phyloP scores from a whole-genome alignment of 2,888 invertebrate genomes.

The Drosophila peninsularis region DNA sequence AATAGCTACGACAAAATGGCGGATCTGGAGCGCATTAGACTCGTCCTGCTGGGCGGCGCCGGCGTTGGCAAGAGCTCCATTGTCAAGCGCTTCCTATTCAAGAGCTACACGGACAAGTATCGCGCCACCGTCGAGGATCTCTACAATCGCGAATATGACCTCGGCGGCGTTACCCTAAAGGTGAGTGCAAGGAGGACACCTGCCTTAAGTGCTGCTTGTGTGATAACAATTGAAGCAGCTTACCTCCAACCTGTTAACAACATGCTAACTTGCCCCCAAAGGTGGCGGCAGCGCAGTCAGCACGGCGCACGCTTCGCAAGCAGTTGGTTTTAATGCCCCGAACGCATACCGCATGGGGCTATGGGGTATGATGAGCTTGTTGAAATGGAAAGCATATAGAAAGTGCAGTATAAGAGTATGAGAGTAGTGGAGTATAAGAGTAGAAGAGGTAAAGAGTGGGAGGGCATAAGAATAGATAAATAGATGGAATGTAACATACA shows the following conservation, averaged over 20 bases:
- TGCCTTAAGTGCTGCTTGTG: background rate
- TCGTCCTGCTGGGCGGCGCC: constrained; percentile 93
- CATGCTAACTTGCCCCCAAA: background rate
- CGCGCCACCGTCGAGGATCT: constrained; percentile 95
- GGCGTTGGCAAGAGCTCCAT: constrained; percentile 95
- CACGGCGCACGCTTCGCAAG: constrained; percentile 2
- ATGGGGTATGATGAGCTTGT: background rate
- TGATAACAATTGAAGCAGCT: constrained; percentile 12
- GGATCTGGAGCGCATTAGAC: constrained; percentile 91
- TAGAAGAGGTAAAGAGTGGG: no score
- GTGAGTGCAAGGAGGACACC: constrained; percentile 81
- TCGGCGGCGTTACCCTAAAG: constrained; percentile 91
- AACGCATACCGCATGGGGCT: background rate
- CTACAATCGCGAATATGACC: constrained; percentile 92
- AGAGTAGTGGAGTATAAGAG: background rate
- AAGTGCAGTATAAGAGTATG: background rate
- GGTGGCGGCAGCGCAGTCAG: background rate
- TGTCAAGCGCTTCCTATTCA: constrained; percentile 91
- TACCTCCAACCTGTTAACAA: background rate
- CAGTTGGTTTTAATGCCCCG: background rate
- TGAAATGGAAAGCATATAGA: background rate
- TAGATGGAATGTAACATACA: no score
- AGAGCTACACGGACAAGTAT: constrained; percentile 92
- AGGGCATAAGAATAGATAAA: no score
- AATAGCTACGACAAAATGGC: constrained; percentile 85